phyloP scores from a whole-genome alignment of 2,888 invertebrate species.

The Microctonus brassicae region DNA sequence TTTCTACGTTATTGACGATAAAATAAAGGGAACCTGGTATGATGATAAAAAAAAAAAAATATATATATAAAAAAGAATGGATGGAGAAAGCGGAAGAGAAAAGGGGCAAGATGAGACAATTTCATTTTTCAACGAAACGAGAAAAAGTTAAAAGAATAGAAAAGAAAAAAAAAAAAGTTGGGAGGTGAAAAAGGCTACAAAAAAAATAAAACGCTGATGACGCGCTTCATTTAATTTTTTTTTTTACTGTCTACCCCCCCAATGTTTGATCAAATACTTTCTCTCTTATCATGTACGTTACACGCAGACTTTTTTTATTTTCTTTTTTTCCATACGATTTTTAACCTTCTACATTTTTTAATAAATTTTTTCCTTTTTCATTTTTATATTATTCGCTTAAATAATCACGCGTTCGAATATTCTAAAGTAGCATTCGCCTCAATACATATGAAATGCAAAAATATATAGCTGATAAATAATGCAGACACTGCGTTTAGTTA shows the following conservation, averaged over 20 bases:
- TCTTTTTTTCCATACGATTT: not conserved
- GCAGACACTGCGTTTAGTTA: constrained; percentile 24
- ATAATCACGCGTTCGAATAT: constrained; percentile 29
- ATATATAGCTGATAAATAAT: constrained; percentile 48
- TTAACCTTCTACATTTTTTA: not conserved
- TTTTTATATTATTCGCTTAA: not conserved
- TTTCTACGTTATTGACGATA: not conserved
- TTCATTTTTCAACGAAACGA: constrained; percentile 35
- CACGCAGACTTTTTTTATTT: constrained; percentile 18
- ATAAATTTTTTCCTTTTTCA: not conserved
- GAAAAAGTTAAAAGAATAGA: constrained; percentile 31
- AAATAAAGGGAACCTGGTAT: not conserved
- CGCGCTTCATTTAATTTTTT: constrained; percentile 32
- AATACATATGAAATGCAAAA: constrained; percentile 47
- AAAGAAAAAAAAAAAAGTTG: not conserved
- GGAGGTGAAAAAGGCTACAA: constrained; percentile 20
- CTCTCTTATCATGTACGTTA: constrained; percentile 29
- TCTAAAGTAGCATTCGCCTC: constrained; percentile 4
- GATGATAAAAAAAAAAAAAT: constrained; percentile 26
- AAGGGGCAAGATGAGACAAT: constrained; percentile 25
- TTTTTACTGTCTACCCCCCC: constrained; percentile 13
- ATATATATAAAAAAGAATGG: not conserved
- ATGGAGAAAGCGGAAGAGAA: constrained; percentile 11
- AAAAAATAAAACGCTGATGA: constrained; percentile 30
- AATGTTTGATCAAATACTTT: constrained; percentile 32